Evolutionary conservation across 2,113 vertebrate species (phyloP).

Genomic region (Callospermophilus lateralis): DNA sequence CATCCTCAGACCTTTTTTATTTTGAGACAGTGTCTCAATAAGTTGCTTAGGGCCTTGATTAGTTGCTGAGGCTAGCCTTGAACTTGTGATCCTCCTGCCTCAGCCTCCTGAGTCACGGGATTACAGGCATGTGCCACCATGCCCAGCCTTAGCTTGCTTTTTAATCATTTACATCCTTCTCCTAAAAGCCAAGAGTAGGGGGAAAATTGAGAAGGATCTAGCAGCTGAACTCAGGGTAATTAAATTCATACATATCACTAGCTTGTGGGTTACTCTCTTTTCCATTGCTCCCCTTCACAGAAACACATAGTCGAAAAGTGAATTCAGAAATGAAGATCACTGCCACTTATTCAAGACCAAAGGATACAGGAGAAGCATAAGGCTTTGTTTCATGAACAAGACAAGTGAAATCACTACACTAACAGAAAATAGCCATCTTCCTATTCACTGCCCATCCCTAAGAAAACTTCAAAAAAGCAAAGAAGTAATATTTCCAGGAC

Average conservation of each 20-base stretch:
- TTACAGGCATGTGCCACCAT: too few relatives aligned
- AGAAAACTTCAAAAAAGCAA: conserved; percentile 61
- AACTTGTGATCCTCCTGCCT: too few relatives aligned
- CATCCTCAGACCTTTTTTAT: too few relatives aligned
- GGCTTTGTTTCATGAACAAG: conserved; percentile 34
- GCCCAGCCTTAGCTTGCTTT: background rate
- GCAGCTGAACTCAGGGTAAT: conserved; percentile 36
- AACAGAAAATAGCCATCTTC: conserved; percentile 62
- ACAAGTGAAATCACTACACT: conserved; percentile 39
- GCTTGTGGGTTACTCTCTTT: conserved; percentile 15
- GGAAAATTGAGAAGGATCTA: background rate
- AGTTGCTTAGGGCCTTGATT: too few relatives aligned
- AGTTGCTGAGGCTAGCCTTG: too few relatives aligned
- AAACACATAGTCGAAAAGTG: conserved; percentile 50
- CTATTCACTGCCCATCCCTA: conserved; percentile 23
- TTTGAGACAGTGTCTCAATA: too few relatives aligned
- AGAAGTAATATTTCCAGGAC: conserved; percentile 37
- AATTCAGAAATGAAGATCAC: conserved; percentile 62
- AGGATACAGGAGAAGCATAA: conserved; percentile 45
- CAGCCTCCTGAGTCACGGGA: too few relatives aligned
- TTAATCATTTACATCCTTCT: conserved; percentile 48
- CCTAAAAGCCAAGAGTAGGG: conserved; percentile 31
- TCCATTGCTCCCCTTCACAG: background rate
- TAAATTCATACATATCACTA: conserved; percentile 13
- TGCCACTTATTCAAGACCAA: conserved; percentile 51